Evolutionary conservation across 2,797 vertebrate species (phyloP), one percentile per base, ranked within the genome.

Genomic region (Muraenolepis orangiensis): DNA sequence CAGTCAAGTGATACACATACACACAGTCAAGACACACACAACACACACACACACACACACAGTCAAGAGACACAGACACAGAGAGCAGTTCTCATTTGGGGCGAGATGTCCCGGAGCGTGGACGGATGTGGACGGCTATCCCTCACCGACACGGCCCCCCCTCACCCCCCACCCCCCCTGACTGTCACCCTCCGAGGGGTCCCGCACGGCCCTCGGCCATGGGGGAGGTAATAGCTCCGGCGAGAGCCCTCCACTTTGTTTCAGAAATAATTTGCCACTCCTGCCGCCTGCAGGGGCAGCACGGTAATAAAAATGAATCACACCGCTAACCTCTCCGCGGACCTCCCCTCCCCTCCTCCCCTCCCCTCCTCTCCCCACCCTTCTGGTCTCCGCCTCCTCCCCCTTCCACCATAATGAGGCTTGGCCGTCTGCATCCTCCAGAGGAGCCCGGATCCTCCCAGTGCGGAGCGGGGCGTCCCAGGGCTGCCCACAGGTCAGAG

Each of bases 251-350:
- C 93, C 93, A 94, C 93, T 95, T 94, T 94, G 93, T 95, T 94
- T 95, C 94, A 94, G 93, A 94, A 95, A 95, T 94, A 94, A 95
- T 95, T 95, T 95, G 93, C 91, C 91, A 84, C 88, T 90, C 90
- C 89, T 90, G 90, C 92, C 85, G 90, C 93, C 93, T 90, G 92
- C 92, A 92, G 93, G 92, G 91, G 87, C 90, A 74, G 81, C 75
- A 84, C 83, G 83, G 90, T 93, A 93, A 94, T 95, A 94, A 94
- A 95, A 95, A 95, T 95, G 93, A 94, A 95, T 94, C 94, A 95
- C 92, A 84, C 86, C 87, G 82, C 93, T 94, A 94, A 94, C 91
- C 92, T 93, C 90, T 90, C 87, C 87, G 86, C 90, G 86, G 90
- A 90, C 87, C 82, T 79, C 84, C 81, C 74, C 86, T 14, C 32